A percentile compares a stretch with the other conserved stretches of the same genome.
These are phyloP conservation scores for Daubentonia madagascariensis DNA, from an alignment of 2,113 vertebrate species.

Conservation along the genomic window DNA sequence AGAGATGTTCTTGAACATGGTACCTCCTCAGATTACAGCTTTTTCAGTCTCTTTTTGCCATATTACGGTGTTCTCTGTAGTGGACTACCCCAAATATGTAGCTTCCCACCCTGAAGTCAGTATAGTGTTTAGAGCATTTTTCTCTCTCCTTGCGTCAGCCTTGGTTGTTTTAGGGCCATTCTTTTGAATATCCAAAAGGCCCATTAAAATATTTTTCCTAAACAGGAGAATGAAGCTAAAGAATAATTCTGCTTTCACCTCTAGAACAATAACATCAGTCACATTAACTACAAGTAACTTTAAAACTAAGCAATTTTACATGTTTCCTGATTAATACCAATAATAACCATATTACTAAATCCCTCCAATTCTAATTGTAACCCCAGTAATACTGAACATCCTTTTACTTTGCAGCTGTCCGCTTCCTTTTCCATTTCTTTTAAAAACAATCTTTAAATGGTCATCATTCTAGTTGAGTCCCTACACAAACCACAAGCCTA, in stretches of 20 bases:
- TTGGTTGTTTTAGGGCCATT: neutral
- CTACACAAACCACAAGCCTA: neutral
- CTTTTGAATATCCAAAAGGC: neutral
- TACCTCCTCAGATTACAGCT: neutral
- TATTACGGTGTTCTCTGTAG: neutral
- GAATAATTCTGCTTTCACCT: neutral
- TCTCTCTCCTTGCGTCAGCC: neutral
- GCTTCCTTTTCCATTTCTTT: neutral
- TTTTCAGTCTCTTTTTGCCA: neutral
- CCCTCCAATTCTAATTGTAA: neutral
- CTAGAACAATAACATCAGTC: neutral
- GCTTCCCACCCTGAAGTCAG: neutral
- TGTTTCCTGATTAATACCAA: neutral
- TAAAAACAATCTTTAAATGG: neutral
- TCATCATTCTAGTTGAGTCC: neutral
- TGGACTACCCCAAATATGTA: neutral
- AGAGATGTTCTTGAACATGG: neutral
- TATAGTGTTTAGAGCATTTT: neutral
- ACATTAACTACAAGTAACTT: neutral
- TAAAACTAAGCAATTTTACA: neutral
- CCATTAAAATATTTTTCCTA: neutral
- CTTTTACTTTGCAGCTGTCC: neutral
- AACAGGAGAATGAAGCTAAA: neutral
- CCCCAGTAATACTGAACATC: neutral
- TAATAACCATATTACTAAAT: neutral